These are phyloP conservation scores for Drosophila pseudotalamancana DNA, from an alignment of 2,888 invertebrate genomes.

Conservation along the genomic window DNA sequence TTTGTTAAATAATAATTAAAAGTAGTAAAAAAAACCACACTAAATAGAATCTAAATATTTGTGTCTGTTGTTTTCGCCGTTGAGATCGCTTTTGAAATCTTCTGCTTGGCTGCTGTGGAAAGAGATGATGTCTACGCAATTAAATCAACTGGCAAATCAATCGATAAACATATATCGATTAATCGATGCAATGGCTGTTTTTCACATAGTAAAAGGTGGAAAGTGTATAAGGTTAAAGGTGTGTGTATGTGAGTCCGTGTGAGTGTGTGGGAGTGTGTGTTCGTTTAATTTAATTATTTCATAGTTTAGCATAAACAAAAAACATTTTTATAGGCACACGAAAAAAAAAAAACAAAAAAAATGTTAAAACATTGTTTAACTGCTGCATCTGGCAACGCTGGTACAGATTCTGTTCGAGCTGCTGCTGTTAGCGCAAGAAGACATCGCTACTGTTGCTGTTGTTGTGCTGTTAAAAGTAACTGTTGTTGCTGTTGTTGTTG, in stretches of 20 bases:
- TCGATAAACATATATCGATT: conserved; percentile 6
- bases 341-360: conserved; percentile 47
- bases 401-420: conserved; percentile 29
- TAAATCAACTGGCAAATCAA: conserved; percentile 53
- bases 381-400: conserved; percentile 18
- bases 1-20: conserved; percentile 13
- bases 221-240: neutral
- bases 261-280: neutral
- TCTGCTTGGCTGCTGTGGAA: conserved; percentile 72
- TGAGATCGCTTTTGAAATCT: conserved; percentile 52
- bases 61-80: conserved; percentile 50
- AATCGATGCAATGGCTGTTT: conserved; percentile 2
- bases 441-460: conserved; percentile 16
- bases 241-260: neutral
- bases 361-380: neutral
- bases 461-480: neutral
- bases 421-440: neutral
- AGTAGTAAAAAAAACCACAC: conserved; percentile 40
- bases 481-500: conserved; percentile 12
- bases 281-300: neutral
- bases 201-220: too few relatives aligned
- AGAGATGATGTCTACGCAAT: conserved; percentile 74
- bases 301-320: conserved; percentile 21
- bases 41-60: conserved; percentile 57
- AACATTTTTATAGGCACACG: conserved; percentile 21